Conservation (phyloP, 1,140 invertebrate genomes). For the Heliconius nattereri region DNA sequence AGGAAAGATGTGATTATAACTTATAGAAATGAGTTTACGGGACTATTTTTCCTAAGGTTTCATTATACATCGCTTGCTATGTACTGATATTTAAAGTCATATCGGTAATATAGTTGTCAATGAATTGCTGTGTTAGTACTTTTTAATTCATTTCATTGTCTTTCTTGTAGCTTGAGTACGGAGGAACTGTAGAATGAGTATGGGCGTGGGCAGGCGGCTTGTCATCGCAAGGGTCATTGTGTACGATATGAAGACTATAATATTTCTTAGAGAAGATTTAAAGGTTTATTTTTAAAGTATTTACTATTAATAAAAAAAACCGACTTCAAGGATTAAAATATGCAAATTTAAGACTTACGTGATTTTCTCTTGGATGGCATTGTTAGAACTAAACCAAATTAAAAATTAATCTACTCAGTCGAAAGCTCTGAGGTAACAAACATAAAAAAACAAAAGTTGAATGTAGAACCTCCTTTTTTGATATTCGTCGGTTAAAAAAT, state of each 20-base stretch:
- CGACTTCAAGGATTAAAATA: too few relatives aligned
- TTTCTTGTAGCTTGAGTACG: slow-evolving; percentile 21
- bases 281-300: background rate
- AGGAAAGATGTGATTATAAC: slow-evolving; percentile 53
- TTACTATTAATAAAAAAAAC: too few relatives aligned
- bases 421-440: too few relatives aligned
- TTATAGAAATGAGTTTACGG: slow-evolving; percentile 3
- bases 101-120: background rate
- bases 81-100: background rate
- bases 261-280: slow-evolving; percentile 42
- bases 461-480: too few relatives aligned
- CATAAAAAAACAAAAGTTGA: too few relatives aligned
- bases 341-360: too few relatives aligned
- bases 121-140: background rate
- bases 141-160: background rate
- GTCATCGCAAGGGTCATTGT: slow-evolving; percentile 75
- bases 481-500: too few relatives aligned
- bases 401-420: too few relatives aligned
- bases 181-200: slow-evolving; percentile 69
- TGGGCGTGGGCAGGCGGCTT: slow-evolving; percentile 71
- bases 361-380: too few relatives aligned
- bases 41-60: background rate
- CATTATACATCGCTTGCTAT: slow-evolving; percentile 22
- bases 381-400: too few relatives aligned
- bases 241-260: slow-evolving; percentile 44